Conservation (phyloP, 2,797 vertebrate genomes). For the Delichon dasypus region DNA sequence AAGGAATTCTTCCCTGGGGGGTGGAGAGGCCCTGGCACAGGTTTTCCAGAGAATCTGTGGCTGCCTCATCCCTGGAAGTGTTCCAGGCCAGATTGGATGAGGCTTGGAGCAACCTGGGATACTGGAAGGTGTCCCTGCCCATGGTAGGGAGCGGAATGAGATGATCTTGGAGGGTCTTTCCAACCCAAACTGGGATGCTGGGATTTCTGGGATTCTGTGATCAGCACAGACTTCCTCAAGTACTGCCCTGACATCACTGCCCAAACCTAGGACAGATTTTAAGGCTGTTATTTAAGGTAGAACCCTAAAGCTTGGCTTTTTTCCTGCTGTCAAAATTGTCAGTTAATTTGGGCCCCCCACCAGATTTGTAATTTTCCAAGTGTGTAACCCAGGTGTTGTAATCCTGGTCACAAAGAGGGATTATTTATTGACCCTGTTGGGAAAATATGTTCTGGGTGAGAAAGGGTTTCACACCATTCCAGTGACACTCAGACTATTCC, state of each 20-base stretch:
- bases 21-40: background rate
- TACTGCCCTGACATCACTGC: background rate
- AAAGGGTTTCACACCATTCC: background rate
- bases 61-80: background rate
- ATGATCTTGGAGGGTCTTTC: background rate
- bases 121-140: background rate
- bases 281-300: background rate
- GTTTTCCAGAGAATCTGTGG: background rate
- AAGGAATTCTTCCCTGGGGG: background rate
- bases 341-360: background rate
- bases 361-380: background rate
- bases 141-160: background rate
- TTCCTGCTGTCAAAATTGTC: background rate
- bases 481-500: background rate
- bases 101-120: background rate
- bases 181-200: background rate
- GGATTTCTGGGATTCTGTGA: background rate
- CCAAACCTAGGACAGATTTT: background rate
- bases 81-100: accelerated
- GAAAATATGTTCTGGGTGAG: background rate
- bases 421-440: background rate
- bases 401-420: background rate
- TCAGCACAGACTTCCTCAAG: background rate
- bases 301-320: background rate
- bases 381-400: background rate